Conservation (phyloP, 2,888 invertebrate species). For the Electrophaes corylata region DNA sequence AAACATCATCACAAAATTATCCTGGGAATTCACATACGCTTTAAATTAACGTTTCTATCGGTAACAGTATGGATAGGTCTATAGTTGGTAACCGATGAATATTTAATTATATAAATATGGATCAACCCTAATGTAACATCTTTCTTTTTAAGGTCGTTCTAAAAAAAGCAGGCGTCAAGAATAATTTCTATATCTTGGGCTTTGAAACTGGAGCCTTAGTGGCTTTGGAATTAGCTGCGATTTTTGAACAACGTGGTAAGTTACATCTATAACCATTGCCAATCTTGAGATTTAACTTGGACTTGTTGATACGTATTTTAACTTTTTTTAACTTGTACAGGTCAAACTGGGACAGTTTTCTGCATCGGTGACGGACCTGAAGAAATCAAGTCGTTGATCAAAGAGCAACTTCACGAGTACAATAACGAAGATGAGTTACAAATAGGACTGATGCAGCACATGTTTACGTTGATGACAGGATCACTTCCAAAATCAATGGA, state of each 20-base stretch:
- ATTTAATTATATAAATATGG: too few species aligned
- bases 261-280: background rate
- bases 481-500: constrained; percentile 33
- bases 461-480: constrained; percentile 52
- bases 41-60: too few species aligned
- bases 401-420: constrained; percentile 45
- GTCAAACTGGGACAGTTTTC: constrained; percentile 59
- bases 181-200: constrained; percentile 57
- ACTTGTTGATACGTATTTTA: background rate
- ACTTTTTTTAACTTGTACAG: constrained; percentile 30
- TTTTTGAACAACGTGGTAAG: constrained; percentile 61
- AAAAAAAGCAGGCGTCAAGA: constrained; percentile 42
- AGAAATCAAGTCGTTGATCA: constrained; percentile 47
- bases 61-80: too few species aligned
- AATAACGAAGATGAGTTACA: constrained; percentile 51
- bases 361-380: constrained; percentile 59
- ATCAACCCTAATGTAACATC: background rate
- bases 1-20: too few species aligned
- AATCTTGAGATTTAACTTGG: too few species aligned
- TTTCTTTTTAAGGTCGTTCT: constrained; percentile 47
- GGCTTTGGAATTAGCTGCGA: constrained; percentile 57
- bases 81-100: too few species aligned
- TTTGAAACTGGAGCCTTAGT: constrained; percentile 60
- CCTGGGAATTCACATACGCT: too few species aligned
- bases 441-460: constrained; percentile 53